Base-by-base conservation (phyloP, 2,113 vertebrate species). In the Dicaeum eximium region DNA sequence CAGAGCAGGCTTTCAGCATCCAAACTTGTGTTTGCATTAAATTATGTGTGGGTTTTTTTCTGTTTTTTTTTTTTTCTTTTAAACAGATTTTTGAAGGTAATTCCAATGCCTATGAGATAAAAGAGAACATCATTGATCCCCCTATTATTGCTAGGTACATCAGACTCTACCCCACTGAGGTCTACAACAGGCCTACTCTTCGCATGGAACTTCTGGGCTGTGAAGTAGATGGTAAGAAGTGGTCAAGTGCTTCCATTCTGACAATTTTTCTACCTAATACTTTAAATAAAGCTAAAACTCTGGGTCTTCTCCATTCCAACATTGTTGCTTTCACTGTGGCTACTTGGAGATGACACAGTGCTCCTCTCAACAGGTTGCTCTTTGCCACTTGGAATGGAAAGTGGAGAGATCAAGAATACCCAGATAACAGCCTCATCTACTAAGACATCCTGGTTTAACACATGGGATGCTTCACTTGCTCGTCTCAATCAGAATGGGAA, bases 191-290 rank as follows among this genome's bases (percentile, higher is more conserved):
- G 78, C 98, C 99, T n/a, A 98, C 99, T 30, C 96, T 99, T 89
- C 99, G 99, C 50, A 92, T 99, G 98, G 99, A 99, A 84, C 97
- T 99, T 83, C 98, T 98, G 71, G 99, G 99, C 77, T 99, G 99
- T 93, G 98, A 99, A 95, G 94, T 98, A 23, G 98, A 99, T 18
- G 99, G 99, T 99, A 97, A 98, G 98, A 86, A 84, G 31, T 35
- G 37, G 21, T 72, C 10, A 31, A 8, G 20, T 37, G 38, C 40
- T 91, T 92, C 38, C 54, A 10, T 72, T 37, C 66, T 75, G 5
- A 15, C 31, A 28, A 8, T 0, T 24, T 14, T 57, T 81, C 86
- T 30, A 23, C 35, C 42, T 74, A 44, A 69, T 47, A 33, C 3
- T 2, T 56, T 72, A 74, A 90, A 57, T 44, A 11, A 56, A 82